These are phyloP conservation scores for Hydrophis major DNA, from an alignment of 2,797 vertebrate genomes.

Conservation along the genomic window DNA sequence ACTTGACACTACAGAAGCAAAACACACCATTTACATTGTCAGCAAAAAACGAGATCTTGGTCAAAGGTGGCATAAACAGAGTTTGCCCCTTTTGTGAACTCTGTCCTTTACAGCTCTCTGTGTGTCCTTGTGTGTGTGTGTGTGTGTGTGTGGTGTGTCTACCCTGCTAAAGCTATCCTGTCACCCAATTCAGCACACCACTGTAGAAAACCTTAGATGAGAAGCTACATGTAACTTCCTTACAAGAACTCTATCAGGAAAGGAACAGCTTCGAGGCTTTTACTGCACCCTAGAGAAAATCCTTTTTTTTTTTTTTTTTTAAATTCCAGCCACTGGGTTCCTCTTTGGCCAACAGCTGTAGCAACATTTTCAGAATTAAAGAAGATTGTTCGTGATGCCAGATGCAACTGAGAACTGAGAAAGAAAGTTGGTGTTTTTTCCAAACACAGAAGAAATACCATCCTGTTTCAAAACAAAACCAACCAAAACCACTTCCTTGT, in stretches of 20 bases:
- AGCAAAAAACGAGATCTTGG: neutral
- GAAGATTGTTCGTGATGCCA: neutral
- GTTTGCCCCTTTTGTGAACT: neutral
- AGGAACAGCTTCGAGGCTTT: constrained; percentile 44
- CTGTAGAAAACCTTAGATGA: neutral
- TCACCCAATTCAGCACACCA: neutral
- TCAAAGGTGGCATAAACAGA: neutral
- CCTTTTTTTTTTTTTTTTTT: constrained; percentile 5
- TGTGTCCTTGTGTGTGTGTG: neutral
- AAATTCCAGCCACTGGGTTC: constrained; percentile 18
- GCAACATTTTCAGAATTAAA: constrained; percentile 28
- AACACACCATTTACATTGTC: neutral
- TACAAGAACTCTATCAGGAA: constrained; percentile 49
- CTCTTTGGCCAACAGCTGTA: constrained; percentile 25
- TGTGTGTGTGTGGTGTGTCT: too few relatives aligned
- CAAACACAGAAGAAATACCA: neutral
- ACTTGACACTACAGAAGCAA: neutral
- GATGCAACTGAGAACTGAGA: neutral
- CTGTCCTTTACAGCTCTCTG: neutral
- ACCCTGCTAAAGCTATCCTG: neutral
- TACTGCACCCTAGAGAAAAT: neutral
- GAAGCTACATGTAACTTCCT: constrained; percentile 42
- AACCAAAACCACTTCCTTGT: neutral
- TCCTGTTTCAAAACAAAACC: neutral
- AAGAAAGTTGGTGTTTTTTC: neutral